These are phyloP conservation scores for Myzus persicae DNA, from an alignment of 1,140 invertebrate species.

Conservation along the genomic window DNA sequence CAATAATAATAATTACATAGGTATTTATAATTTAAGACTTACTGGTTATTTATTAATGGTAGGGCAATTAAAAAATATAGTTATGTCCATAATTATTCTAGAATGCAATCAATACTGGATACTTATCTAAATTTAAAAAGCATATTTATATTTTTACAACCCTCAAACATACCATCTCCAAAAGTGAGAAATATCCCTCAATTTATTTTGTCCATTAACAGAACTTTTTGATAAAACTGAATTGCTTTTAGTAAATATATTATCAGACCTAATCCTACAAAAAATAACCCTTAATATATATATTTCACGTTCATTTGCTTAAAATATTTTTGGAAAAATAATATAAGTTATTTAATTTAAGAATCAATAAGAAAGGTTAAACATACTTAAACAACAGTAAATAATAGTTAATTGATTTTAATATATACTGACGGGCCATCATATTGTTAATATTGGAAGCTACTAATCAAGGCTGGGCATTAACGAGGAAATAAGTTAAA, in stretches of 20 bases:
- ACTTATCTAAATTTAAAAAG: constrained; percentile 33
- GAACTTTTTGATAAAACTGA: constrained; percentile 19
- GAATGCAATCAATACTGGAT: neutral
- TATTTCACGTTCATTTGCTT: neutral
- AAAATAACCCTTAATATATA: constrained; percentile 24
- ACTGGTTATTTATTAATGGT: neutral
- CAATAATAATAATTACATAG: neutral
- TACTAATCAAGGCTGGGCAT: too few species aligned
- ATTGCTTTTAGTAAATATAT: constrained; percentile 45
- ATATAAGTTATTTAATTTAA: neutral
- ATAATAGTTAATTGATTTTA: too few species aligned
- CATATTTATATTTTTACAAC: neutral
- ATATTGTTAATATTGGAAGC: too few species aligned
- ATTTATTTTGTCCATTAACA: neutral
- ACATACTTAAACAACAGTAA: neutral
- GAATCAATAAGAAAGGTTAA: neutral
- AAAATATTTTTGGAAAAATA: neutral
- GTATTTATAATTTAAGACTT: neutral
- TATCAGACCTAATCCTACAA: constrained; percentile 57
- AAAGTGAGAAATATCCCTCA: constrained; percentile 48
- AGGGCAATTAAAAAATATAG: neutral
- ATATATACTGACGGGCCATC: too few species aligned
- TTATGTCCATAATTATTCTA: neutral
- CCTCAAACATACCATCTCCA: constrained; percentile 55
- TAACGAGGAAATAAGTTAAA: too few species aligned